A percentile compares a stretch with the other conserved stretches of the same genome.
Evolutionary conservation across 92 coral and sea anemone genomes (phyloP).

Genomic region (Chrysogorgia sp.): DNA sequence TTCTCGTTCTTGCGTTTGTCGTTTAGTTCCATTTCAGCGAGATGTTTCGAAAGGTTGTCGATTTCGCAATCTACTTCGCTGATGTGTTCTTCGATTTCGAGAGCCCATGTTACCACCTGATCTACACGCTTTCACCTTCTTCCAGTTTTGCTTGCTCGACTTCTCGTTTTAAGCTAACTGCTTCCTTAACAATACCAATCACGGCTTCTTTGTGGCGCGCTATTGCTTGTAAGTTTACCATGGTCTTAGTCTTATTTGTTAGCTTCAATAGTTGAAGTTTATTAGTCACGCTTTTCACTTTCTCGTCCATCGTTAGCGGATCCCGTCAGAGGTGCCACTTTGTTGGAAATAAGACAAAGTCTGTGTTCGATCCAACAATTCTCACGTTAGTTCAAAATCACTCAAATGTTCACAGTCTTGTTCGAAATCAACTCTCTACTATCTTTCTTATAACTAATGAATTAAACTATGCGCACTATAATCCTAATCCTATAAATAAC

Average conservation of each 20-base stretch:
- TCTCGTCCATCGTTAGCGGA: neutral
- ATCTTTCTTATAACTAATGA: no score
- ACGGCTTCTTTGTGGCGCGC: neutral
- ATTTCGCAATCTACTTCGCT: neutral
- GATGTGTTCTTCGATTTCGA: neutral
- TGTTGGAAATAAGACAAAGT: no score
- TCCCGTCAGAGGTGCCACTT: constrained; percentile 1
- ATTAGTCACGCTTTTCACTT: neutral
- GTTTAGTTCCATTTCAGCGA: no score
- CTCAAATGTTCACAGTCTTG: no score
- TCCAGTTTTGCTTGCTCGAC: neutral
- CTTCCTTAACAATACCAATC: neutral
- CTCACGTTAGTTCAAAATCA: no score
- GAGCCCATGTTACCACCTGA: neutral
- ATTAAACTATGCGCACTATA: no score
- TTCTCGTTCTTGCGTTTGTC: no score
- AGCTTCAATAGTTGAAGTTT: neutral
- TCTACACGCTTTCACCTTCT: neutral
- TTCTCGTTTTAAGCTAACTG: neutral
- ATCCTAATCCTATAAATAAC: no score
- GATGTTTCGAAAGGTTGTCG: no score
- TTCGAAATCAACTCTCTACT: no score
- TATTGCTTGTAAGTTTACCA: neutral
- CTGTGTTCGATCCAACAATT: no score
- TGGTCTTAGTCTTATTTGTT: neutral